phyloP scores from a whole-genome alignment of 2,797 vertebrate species.

The Rhabdomys pumilio region DNA sequence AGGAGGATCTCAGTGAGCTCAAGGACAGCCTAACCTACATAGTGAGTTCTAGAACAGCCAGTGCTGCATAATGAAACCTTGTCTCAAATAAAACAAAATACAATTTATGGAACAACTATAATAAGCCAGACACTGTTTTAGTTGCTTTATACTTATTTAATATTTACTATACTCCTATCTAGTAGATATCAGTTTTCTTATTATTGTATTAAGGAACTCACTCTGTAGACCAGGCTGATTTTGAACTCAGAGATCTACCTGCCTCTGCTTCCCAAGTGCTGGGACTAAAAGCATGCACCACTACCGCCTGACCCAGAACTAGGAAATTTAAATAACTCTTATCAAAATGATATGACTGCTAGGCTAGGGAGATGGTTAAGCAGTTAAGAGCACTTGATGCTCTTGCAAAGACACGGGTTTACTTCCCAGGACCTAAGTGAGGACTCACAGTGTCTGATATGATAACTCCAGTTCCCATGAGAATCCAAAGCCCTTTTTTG shows the following conservation, averaged over 20 bases:
- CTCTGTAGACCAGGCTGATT: not conserved
- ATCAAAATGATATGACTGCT: conserved; percentile 13
- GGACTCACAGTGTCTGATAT: not conserved
- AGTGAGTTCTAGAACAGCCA: not conserved
- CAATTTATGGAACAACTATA: conserved; percentile 54
- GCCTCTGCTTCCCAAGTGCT: not conserved
- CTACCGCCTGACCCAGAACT: not conserved
- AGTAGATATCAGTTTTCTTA: not conserved
- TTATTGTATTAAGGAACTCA: conserved; percentile 34
- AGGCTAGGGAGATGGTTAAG: not conserved
- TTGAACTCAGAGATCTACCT: not conserved
- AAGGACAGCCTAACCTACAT: not conserved
- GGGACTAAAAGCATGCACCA: not conserved
- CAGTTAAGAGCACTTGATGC: not conserved
- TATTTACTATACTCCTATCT: not conserved
- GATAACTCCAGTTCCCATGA: not conserved
- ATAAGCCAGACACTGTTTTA: conserved; percentile 20
- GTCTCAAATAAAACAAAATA: not conserved
- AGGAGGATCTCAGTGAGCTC: not conserved
- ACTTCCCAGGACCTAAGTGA: not conserved
- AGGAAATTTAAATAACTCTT: conserved; percentile 67
- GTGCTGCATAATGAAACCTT: no score
- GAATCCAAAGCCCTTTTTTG: not conserved
- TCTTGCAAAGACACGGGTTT: not conserved
- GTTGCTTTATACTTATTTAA: conserved; percentile 61